Percentiles rank a stretch among this genome's conserved stretches.
phyloP scores from a whole-genome alignment of 2,797 vertebrate species.

The Melanotaenia maccullochi region DNA sequence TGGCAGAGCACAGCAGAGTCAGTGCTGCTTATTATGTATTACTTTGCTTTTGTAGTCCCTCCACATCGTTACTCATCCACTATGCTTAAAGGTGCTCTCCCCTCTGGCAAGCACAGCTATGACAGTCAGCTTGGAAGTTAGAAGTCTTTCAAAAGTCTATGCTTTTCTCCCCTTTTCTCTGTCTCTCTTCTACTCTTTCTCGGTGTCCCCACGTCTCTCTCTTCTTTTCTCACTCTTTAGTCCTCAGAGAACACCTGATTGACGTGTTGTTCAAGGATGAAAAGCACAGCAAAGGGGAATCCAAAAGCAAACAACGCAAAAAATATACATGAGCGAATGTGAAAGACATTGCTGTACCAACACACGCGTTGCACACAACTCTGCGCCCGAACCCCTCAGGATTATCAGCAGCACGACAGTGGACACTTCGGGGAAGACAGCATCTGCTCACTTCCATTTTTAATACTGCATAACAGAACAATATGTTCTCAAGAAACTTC shows the following conservation, averaged over 20 bases:
- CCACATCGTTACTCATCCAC: conserved; percentile 79
- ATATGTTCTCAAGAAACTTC: conserved; percentile 51
- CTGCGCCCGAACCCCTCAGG: conserved; percentile 52
- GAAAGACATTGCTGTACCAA: conserved; percentile 42
- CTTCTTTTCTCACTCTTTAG: conserved; percentile 40
- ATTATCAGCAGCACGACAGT: conserved; percentile 56
- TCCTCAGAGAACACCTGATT: conserved; percentile 80
- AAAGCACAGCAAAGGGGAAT: conserved; percentile 67
- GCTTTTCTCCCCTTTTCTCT: conserved; percentile 55
- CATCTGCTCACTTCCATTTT: conserved; percentile 75
- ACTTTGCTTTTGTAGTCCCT: conserved; percentile 79
- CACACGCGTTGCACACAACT: conserved; percentile 1
- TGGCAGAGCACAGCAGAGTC: conserved; percentile 58
- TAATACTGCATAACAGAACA: conserved; percentile 55
- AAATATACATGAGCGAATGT: conserved; percentile 63
- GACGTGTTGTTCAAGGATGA: conserved; percentile 79
- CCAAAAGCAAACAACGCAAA: conserved; percentile 71
- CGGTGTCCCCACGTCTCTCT: conserved; percentile 57
- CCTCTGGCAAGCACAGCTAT: conserved; percentile 82
- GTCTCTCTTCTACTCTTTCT: conserved; percentile 56
- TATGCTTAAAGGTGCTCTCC: conserved; percentile 82
- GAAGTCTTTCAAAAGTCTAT: conserved; percentile 79
- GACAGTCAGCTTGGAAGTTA: conserved; percentile 78
- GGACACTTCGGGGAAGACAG: conserved; percentile 71
- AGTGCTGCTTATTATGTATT: conserved; percentile 73